A percentile compares a stretch with the other conserved stretches of the same genome.
These are phyloP conservation scores for Amazona guildingii DNA, from an alignment of 2,113 vertebrate species.

Conservation along the genomic window DNA sequence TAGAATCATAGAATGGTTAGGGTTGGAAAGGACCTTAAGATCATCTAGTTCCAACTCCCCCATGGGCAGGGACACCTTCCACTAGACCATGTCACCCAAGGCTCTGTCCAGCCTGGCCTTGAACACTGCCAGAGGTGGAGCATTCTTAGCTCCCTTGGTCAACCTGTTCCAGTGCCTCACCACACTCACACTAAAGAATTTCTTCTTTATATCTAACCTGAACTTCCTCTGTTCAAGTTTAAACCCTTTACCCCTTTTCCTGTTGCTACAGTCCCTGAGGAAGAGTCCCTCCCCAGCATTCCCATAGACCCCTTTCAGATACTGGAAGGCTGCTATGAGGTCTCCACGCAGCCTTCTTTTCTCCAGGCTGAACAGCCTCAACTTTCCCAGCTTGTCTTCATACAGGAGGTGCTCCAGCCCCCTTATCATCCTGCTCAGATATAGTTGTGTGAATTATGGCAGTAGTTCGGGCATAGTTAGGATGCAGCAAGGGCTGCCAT, in stretches of 20 bases:
- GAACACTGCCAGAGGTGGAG: too few species aligned
- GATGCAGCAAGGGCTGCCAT: neutral
- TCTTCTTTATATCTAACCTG: neutral
- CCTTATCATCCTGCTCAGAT: neutral
- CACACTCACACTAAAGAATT: neutral
- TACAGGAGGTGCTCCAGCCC: neutral
- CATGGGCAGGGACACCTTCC: neutral
- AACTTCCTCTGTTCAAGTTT: too few species aligned
- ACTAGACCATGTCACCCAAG: too few species aligned
- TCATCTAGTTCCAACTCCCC: neutral
- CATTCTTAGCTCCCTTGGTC: neutral
- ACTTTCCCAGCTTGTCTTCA: neutral
- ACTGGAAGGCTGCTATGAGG: neutral
- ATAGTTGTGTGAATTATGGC: neutral
- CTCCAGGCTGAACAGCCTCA: neutral
- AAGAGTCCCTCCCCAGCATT: too few species aligned
- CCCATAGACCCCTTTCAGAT: too few species aligned
- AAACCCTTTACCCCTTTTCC: too few species aligned
- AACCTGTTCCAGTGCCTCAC: neutral
- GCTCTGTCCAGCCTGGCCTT: too few species aligned
- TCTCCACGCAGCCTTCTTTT: neutral
- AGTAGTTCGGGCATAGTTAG: rapidly evolving
- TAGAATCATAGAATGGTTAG: neutral
- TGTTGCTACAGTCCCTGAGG: too few species aligned
- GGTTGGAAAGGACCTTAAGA: neutral